Evolutionary conservation across 2,797 vertebrate genomes (phyloP), one percentile per base, ranked within the genome.

Genomic region (Halcyon smyrnensis): DNA sequence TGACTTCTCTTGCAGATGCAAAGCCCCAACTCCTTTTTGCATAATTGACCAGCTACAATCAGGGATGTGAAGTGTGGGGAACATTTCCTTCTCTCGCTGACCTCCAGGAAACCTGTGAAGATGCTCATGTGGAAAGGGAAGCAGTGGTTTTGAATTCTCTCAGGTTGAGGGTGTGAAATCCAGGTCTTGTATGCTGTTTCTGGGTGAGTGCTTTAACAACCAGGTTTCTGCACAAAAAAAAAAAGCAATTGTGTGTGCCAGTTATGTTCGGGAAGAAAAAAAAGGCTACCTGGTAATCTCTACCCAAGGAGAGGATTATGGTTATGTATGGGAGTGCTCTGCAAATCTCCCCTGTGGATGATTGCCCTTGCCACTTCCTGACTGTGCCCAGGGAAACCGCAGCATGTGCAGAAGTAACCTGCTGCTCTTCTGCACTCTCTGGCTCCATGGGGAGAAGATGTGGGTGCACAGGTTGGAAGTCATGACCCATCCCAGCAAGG

Each of bases 401-500:
- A 19, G 24, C 36, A 30, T 39, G 27, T 27, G 51, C 27, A 53
- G 51, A 16, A 39, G 65, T 21, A 36, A 41, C 32, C 46, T 95
- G 77, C 48, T 16, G 19, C 54, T 82, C 34, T 45, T 36, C 77
- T 48, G 48, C 21, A 34, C 23, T 30, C 62, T 63, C 51, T 20
- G 13, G 46, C 30, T 88, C 67, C n/a, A 14, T 0, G 0, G 54
- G 36, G 83, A 48, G 45, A 74, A 90, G 80, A n/a, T 0, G 0
- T 21, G n/a, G 18, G 17, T 20, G 19, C 59, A 37, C 8, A 25
- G 8, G 7, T 27, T 88, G 56, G 86, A 81, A 83, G 23, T 18
- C 23, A 36, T 53, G 84, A 39, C 19, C 20, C 0, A 0, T 32
- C 36, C 32, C 53, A 83, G 36, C 5, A 3, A 4, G 24, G 28